phyloP scores from a whole-genome alignment of 1,140 invertebrate genomes.

The Drosophila sucinea region DNA sequence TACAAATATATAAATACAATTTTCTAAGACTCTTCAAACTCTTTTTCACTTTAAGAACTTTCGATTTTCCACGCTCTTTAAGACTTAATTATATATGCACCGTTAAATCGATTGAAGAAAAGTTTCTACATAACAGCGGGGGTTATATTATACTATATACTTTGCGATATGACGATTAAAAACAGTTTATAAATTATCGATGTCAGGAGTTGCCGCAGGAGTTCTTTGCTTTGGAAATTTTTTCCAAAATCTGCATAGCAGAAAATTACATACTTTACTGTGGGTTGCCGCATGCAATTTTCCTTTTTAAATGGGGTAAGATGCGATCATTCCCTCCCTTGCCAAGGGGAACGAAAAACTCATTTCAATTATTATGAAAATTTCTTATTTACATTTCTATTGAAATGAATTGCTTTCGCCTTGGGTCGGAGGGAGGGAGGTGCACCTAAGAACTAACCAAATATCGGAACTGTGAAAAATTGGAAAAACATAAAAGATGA shows the following conservation, averaged over 20 bases:
- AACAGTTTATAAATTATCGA: conserved; percentile 75
- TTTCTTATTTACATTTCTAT: conserved; percentile 80
- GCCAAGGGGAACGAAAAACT: conserved; percentile 32
- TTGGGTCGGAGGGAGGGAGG: conserved; percentile 26
- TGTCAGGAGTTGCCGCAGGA: conserved; percentile 29
- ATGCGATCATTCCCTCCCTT: conserved; percentile 31
- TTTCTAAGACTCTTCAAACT: not conserved
- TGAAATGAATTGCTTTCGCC: conserved; percentile 59
- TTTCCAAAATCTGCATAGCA: conserved; percentile 49
- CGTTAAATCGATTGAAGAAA: conserved; percentile 59
- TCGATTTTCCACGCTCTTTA: conserved; percentile 41
- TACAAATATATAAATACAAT: not conserved
- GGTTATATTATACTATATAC: conserved; percentile 36
- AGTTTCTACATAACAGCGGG: conserved; percentile 14
- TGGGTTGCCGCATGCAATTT: conserved; percentile 71
- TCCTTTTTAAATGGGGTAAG: conserved; percentile 21
- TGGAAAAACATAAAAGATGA: conserved; percentile 69
- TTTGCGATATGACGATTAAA: conserved; percentile 47
- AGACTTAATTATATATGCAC: conserved; percentile 55
- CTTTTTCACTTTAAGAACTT: conserved; percentile 2
- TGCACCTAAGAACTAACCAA: conserved; percentile 32
- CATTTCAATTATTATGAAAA: conserved; percentile 81
- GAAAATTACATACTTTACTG: conserved; percentile 61
- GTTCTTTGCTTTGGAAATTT: not conserved
- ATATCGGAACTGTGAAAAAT: conserved; percentile 61